Evolutionary conservation across 2,113 vertebrate genomes (phyloP), one percentile per base, ranked within the genome.

Genomic region (Holacanthus passer): DNA sequence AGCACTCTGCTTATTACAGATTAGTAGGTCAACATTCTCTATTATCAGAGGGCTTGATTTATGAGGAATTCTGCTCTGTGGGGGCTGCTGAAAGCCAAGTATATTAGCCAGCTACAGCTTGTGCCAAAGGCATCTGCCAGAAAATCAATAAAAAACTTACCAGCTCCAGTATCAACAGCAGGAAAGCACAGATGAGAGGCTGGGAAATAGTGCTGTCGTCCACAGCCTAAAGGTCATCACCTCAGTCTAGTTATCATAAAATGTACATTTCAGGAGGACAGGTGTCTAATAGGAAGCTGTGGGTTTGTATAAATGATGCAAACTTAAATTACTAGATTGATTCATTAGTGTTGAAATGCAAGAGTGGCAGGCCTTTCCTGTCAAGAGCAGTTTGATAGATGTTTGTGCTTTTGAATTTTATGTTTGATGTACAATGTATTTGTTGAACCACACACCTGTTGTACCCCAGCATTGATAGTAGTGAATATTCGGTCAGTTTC

Each of bases 1-100:
- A 85, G 82, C 83, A 86, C 84, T 94, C 81, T 91, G 85, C 90
- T 94, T 93, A 92, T 91, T 94, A 90, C 83, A 88, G 84, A 94
- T 94, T 93, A 94, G 91, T 93, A 82, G 91, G 91, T 92, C 84
- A 93, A 89, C 70, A 73, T 84, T 92, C 79, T 89, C 53, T 84
- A 86, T 93, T 92, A 92, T 92, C 82, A 87, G 82, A 82, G 83
- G 74, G 52, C 37, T 74, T 91, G 92, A 94, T 94, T 93, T 90
- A 94, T 91, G 77, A 65, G 59, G 74, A 83, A 63, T 58, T 64
- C 69, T 83, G 62, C 71, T 71, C 83, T 84, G 83, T 45, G 76
- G 74, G 84, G 89, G 88, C 86, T 81, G 82, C 82, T 92, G 87
- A 91, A 81, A 92, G 92, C 83, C 68, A 82, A 92, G 87, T 88